Percentiles rank a stretch among this genome's conserved stretches.
Evolutionary conservation across 2,888 invertebrate species (phyloP).

Genomic region (Lysandra coridon): DNA sequence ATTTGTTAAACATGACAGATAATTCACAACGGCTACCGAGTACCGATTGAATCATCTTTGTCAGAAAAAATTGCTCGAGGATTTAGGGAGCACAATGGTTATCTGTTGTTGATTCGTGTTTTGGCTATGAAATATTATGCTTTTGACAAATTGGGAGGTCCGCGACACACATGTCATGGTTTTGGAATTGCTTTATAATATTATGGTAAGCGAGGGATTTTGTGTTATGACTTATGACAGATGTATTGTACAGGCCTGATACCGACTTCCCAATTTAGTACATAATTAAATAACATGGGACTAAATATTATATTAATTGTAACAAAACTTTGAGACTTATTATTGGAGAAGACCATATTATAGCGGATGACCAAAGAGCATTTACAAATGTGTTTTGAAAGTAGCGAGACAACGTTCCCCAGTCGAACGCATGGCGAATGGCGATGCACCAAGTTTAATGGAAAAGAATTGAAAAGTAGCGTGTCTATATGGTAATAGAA

Average conservation of each 20-base stretch:
- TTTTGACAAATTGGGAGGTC: conserved; percentile 75
- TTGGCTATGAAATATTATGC: conserved; percentile 73
- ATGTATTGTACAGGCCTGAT: background rate
- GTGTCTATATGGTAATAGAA: conserved; percentile 81
- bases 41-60: conserved; percentile 63
- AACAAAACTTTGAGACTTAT: conserved; percentile 70
- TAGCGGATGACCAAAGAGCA: conserved; percentile 72
- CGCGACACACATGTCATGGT: conserved; percentile 33
- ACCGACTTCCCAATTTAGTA: background rate
- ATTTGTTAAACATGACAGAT: conserved; percentile 75
- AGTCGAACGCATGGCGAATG: conserved; percentile 72
- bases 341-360: conserved; percentile 69
- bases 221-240: background rate
- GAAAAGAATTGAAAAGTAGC: conserved; percentile 81
- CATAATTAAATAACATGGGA: background rate
- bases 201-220: background rate
- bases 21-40: conserved; percentile 72
- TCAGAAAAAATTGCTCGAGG: conserved; percentile 64
- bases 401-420: conserved; percentile 61
- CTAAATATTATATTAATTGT: conserved; percentile 47
- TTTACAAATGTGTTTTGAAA: conserved; percentile 78
- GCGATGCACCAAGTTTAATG: conserved; percentile 79
- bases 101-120: conserved; percentile 65
- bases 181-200: conserved; percentile 25
- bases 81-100: conserved; percentile 64